These are phyloP conservation scores for Poeciliopsis presidionis DNA, from an alignment of 2,797 vertebrate species.

Conservation along the genomic window DNA sequence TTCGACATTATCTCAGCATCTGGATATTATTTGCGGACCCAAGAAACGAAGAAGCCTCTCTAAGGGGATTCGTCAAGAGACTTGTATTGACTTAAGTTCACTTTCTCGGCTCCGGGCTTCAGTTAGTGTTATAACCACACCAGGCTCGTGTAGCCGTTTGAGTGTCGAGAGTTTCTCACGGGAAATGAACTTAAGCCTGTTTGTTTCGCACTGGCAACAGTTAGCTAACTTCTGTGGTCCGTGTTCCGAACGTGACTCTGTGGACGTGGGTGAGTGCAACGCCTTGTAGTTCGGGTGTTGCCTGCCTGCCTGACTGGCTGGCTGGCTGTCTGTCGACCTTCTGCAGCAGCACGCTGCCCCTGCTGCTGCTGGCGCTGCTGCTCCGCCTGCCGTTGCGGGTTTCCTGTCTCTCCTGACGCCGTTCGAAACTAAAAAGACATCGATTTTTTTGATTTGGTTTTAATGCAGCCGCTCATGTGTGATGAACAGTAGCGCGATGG, in stretches of 20 bases:
- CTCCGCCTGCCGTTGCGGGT: background rate
- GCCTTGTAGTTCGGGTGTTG: slow-evolving; percentile 61
- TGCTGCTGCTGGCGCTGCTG: no score
- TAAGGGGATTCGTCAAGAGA: slow-evolving; percentile 35
- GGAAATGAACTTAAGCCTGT: background rate
- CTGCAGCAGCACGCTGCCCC: slow-evolving; percentile 5
- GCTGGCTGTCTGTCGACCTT: slow-evolving; percentile 3
- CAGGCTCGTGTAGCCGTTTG: background rate
- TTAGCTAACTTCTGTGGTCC: slow-evolving; percentile 33
- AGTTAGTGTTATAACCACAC: background rate
- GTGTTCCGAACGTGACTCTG: slow-evolving; percentile 48
- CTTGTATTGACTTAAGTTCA: slow-evolving; percentile 29
- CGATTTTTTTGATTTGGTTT: background rate
- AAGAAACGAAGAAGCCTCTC: background rate
- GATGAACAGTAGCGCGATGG: slow-evolving; percentile 73
- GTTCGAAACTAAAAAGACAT: slow-evolving; percentile 4
- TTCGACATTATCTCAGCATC: background rate
- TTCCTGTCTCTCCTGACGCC: slow-evolving; percentile 1
- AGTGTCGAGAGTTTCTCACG: background rate
- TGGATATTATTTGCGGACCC: background rate
- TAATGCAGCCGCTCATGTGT: background rate
- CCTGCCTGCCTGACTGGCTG: slow-evolving; percentile 41
- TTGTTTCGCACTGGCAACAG: slow-evolving; percentile 30
- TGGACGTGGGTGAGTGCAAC: slow-evolving; percentile 47
- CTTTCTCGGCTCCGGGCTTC: background rate